phyloP scores from a whole-genome alignment of 2,797 vertebrate genomes.

The Pipistrellus pipistrellus region DNA sequence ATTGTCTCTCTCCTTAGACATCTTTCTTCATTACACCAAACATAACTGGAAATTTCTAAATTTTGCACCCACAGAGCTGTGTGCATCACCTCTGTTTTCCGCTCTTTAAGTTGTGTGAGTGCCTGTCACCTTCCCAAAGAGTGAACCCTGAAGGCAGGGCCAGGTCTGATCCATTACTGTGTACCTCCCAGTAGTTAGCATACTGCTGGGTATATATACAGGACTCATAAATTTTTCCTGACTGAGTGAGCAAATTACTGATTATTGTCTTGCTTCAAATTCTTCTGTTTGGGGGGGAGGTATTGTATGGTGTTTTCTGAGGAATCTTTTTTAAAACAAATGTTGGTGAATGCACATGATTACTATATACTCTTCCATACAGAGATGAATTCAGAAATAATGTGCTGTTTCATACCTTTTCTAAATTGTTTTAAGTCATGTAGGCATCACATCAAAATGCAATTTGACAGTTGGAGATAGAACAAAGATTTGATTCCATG shows the following conservation, averaged over 20 bases:
- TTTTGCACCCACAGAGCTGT: neutral
- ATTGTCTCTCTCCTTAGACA: neutral
- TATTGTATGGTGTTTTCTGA: neutral
- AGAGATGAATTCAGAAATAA: neutral
- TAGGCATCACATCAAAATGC: neutral
- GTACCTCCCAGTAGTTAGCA: neutral
- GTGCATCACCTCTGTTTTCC: neutral
- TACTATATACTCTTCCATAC: neutral
- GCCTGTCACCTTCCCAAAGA: neutral
- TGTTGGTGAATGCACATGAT: neutral
- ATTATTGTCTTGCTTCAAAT: neutral
- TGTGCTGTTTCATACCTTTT: neutral
- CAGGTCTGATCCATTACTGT: neutral
- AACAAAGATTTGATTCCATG: neutral
- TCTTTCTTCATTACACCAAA: neutral
- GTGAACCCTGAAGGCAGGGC: neutral
- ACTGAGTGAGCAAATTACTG: neutral
- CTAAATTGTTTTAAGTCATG: neutral
- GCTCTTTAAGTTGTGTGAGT: neutral
- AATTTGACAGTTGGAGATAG: neutral
- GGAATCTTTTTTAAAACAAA: neutral
- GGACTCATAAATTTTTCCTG: neutral
- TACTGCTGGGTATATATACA: neutral
- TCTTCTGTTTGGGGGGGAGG: neutral
- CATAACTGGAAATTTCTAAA: neutral